Evolutionary conservation across 1,140 invertebrate genomes (phyloP).

Genomic region (Schlechtendalia chinensis): DNA sequence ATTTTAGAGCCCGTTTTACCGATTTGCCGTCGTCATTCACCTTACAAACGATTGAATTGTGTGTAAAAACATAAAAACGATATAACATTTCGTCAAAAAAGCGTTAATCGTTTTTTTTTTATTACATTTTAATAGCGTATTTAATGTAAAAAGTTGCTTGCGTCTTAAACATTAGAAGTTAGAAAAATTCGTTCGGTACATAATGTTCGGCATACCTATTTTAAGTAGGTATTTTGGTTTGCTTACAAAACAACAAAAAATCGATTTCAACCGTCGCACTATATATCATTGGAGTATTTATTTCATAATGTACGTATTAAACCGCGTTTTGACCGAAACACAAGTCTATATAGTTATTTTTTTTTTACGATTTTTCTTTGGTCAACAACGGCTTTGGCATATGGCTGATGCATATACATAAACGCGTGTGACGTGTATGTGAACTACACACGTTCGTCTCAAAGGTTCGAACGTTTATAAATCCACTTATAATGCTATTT

Average conservation of each 20-base stretch:
- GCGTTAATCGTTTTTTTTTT: conserved; percentile 3
- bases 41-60: background rate
- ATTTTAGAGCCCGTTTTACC: background rate
- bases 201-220: too few species aligned
- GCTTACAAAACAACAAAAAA: too few species aligned
- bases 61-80: conserved; percentile 1
- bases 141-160: too few species aligned
- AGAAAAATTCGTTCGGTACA: too few species aligned
- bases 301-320: too few species aligned
- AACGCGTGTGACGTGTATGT: background rate
- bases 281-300: too few species aligned
- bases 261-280: too few species aligned
- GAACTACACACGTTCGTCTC: background rate
- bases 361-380: conserved; percentile 7
- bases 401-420: background rate
- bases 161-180: too few species aligned
- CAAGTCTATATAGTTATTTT: background rate
- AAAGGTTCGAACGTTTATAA: conserved; percentile 12
- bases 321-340: too few species aligned
- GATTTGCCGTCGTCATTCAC: background rate
- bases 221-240: too few species aligned
- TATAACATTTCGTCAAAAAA: background rate
- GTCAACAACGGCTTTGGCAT: background rate
- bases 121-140: background rate
- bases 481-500: conserved; percentile 11